Conservation (phyloP, 2,113 vertebrate species). For the Nycticryphes semicollaris region DNA sequence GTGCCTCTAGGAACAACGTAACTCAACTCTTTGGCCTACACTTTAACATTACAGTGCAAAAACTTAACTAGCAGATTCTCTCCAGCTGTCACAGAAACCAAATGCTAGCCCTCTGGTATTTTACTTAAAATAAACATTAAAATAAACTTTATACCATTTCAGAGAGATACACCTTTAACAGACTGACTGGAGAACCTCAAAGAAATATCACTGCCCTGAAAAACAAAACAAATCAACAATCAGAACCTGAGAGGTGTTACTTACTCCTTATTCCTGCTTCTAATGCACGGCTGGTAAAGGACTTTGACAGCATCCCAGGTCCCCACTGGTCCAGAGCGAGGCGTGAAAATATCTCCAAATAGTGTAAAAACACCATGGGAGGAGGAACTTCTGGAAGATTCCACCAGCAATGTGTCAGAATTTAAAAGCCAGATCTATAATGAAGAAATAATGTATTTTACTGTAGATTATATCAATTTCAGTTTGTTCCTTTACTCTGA, state of each 20-base stretch:
- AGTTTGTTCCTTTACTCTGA: not conserved
- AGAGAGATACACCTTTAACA: not conserved
- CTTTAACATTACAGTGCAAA: not conserved
- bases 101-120: not conserved
- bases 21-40: not conserved
- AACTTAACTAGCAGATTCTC: not conserved
- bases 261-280: conserved; percentile 85
- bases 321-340: conserved; percentile 46
- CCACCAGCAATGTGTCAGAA: conserved; percentile 87
- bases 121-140: not conserved
- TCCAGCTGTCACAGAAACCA: not conserved
- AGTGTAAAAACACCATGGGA: conserved; percentile 44
- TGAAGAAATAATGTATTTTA: conserved; percentile 16
- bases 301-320: conserved; percentile 83
- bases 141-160: not conserved
- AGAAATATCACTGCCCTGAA: not conserved
- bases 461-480: not conserved
- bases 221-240: not conserved
- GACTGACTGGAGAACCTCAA: not conserved
- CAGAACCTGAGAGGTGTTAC: conserved; percentile 24
- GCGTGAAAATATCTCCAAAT: conserved; percentile 49
- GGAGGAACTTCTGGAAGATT: conserved; percentile 66
- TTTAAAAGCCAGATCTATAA: conserved; percentile 94
- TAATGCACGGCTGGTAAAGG: conserved; percentile 84
- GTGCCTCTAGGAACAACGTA: not conserved